Base-by-base conservation (phyloP, 2,888 invertebrate genomes). In the Sphaerophoria taeniata region DNA sequence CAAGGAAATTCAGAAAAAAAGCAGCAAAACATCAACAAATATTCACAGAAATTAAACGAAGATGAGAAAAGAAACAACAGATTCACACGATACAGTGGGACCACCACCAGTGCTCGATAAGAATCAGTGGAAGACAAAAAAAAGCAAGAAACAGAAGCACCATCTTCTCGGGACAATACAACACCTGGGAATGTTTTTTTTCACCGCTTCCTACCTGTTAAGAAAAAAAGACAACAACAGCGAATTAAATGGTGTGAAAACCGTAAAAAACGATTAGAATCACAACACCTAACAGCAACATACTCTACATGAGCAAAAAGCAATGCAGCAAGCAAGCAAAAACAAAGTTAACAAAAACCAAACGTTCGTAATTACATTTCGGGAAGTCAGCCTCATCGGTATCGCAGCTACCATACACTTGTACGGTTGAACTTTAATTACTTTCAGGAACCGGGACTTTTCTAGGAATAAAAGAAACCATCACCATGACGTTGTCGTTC, bases 121-220 rank as follows among this genome's bases (percentile, higher is more conserved):
- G 67, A 75, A 84, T 84, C 75, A 7, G 11, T 16, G 65, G 65
- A 65, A 39, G 53, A 58, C 24, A 43, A 3, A 60, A 5, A 24
- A 63, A 58, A 58, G 9, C 4, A 56, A 24, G 14, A 49, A 74
- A 71, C 24, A 83, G 16, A 47, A 72, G 51, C 43, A 72, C 11
- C 67, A 61, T 43, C 65, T 63, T 65, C 34, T 45, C 47, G 73
- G 53, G 73, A 74, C 73, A 76, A 67, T 80, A 69, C 84, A 84
- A 79, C 84, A 84, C 84, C 84, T 84, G 84, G 75, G 84, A 79
- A 76, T 84, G 67, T 72, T 75, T 79, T 84, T 75, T 79, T 84
- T 69, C 79, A 79, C 76, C 75, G 75, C 75, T 24, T 2, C 84
- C 84, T 24, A 24, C 84, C 84, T 79, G 83, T 61, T 12, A 53